Evolutionary conservation across 2,888 invertebrate genomes (phyloP), one percentile per base, ranked within the genome.

Genomic region (Proisotoma minuta): DNA sequence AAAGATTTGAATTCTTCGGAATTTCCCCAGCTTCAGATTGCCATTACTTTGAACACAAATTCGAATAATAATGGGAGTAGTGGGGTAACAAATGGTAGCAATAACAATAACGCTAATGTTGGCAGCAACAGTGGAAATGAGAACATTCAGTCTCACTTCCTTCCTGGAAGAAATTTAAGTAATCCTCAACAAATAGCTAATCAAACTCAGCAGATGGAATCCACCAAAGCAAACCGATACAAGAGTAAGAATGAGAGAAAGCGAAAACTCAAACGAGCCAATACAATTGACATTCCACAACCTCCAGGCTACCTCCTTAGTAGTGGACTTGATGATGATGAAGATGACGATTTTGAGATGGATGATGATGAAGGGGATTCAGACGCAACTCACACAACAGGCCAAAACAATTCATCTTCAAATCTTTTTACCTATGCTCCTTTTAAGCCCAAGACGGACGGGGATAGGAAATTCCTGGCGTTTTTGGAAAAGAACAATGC

Each of bases 281-380:
- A 92, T 73, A 92, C 92, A 1, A 89, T 91, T 67, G 91, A 91
- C 75, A 90, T 91, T 76, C 90, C 91, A 0, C 88, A 88, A 74
- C 84, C 85, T 0, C 70, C 82, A 78, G 84, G 75, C 79, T 80
- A 51, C 76, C 75, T 76, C 53, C 74, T 75, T 23, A 66, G 71
- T 47, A 73, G 73, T 22, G 72, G 74, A 5, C 72, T 72, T n/a
- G 77, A 78, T 59, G 79, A 78, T 67, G 79, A 79, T 50, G 77
- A 78, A 58, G 78, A 77, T 64, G 79, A 79, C 62, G 81, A 82
- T 20, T 82, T 82, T 52, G 81, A 81, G 24, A 69, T 64, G 1
- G 71, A 74, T 28, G 72, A 73, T 5, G 75, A 75, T 34, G 69
- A 70, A 59, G 70, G 34, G 56, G 43, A 43, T 4, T 4, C 4